Base-by-base conservation (phyloP, 2,888 invertebrate genomes). In the Nomada hirtipes region DNA sequence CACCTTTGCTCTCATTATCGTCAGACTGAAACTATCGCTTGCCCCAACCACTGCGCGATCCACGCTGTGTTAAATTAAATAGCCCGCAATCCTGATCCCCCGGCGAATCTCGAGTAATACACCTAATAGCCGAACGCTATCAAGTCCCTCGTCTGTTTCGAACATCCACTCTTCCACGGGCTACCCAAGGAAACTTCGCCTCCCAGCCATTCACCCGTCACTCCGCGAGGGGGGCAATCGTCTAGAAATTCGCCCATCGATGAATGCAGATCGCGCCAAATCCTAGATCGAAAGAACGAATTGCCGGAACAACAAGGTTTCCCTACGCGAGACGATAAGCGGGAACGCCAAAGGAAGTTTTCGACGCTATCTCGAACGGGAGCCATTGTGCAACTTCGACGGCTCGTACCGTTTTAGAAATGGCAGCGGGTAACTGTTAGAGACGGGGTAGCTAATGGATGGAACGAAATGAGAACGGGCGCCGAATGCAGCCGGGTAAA, bases 381-480 rank as follows among this genome's bases (percentile, higher is more conserved):
- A 36, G 50, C 71, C 52, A 83, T 83, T 83, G 78, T 82, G 65
- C 63, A 72, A 71, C 59, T 60, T 78, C 64, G 83, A 36, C 52
- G 60, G 52, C 63, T 70, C 67, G 9, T 82, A 55, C 47, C 63
- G 50, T 59, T 73, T 59, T 52, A 11, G 20, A 13, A 53, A 11
- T 36, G 52, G 65, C 2, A n/a, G 23, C 13, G 15, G 36, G 20
- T 4, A 3, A 29, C 20, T 11, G 67, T 42, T 52, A 50, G 52
- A 50, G 29, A 26, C 55, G 60, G 61, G 65, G 69, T 50, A 59
- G 82, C 69, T 83, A 83, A 83, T 82, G 83, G 83, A 83, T 69
- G 64, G 75, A 82, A 82, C 83, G 73, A 64, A 82, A 82, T 75
- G 83, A 79, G 65, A 70, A 68, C 59, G 72, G 61, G 72, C 59